Percentiles rank a stretch among this genome's conserved stretches.
Conservation (phyloP, 2,888 invertebrate genomes). For the Volucella inanis region DNA sequence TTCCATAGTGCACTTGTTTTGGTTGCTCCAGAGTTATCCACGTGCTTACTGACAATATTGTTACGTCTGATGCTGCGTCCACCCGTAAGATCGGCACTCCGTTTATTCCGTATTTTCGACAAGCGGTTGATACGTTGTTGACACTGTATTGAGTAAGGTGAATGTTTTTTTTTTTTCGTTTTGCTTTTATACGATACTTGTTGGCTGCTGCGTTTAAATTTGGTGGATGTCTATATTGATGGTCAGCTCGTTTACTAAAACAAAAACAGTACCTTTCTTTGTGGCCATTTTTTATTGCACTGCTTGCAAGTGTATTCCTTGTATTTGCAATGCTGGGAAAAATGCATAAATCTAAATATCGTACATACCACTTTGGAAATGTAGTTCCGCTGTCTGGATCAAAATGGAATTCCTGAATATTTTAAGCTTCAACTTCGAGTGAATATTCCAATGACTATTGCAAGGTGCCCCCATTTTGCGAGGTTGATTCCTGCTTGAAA, state of each 20-base stretch:
- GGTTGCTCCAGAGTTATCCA: constrained; percentile 26
- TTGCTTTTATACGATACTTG: no score
- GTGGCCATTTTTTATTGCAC: no score
- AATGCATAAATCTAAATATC: constrained; percentile 18
- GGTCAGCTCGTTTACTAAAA: no score
- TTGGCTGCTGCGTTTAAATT: constrained; percentile 23
- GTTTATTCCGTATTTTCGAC: constrained; percentile 29
- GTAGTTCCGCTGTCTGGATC: constrained; percentile 32
- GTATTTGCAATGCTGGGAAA: constrained; percentile 8
- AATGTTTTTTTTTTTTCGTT: not conserved
- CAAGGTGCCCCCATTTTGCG: not conserved
- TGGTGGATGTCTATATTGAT: constrained; percentile 26
- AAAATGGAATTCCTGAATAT: constrained; percentile 26
- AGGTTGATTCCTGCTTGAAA: not conserved
- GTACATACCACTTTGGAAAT: constrained; percentile 41
- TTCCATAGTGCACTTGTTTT: not conserved
- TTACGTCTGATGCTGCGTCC: constrained; percentile 50
- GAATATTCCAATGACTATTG: constrained; percentile 14
- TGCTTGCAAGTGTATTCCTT: no score
- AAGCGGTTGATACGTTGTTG: constrained; percentile 18
- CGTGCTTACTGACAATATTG: constrained; percentile 30
- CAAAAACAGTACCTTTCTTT: no score
- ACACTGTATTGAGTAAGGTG: constrained; percentile 15
- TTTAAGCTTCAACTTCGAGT: constrained; percentile 20
- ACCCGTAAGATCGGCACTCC: constrained; percentile 29